Base-by-base conservation (phyloP, 2,797 vertebrate genomes). In the Acrossocheilus fasciatus region DNA sequence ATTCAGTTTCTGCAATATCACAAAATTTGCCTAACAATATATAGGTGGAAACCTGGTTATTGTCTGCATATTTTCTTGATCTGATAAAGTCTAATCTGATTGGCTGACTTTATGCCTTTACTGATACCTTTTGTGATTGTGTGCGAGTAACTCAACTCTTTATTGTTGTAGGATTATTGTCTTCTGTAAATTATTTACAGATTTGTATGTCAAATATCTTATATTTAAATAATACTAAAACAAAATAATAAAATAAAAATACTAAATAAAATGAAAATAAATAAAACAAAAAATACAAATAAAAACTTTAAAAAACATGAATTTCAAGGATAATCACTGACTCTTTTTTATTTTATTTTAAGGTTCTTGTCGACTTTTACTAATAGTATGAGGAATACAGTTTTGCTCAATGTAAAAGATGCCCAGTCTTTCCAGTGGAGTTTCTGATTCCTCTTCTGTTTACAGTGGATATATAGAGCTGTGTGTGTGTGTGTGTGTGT, bases 401-500 rank as follows among this genome's bases (percentile, higher is more conserved):
- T 43, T 30, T 79, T 62, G 4, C n/a, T 62, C 8, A 45, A 7
- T 52, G n/a, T 15, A 69, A 64, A 66, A 73, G 70, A 54, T n/a
- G 57, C 69, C 36, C 12, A 76, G 30, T 59, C 30, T 86, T 66
- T 83, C 74, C 74, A 80, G 72, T 66, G n/a, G 36, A 72, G 73
- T 23, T 77, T 64, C 80, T 62, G 20, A 75, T 66, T 57, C 62
- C 54, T 20, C 34, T 81, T 83, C 57, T 75, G 50, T 82, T 86
- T 76, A 66, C 36, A 69, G 70, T 30, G 36, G 6, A 41, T 41
- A 30, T 34, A 68, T 54, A 76, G 14, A 76, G 76, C 14, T 78
- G 54, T 69, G 85, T 57, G 34, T 81, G 54, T 73, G 30, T 75
- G 82, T 74, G 23, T 79, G n/a, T n/a, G 59, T 87, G 69, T 79